Conservation (phyloP, 2,888 invertebrate genomes). For the Uropetala carovei region DNA sequence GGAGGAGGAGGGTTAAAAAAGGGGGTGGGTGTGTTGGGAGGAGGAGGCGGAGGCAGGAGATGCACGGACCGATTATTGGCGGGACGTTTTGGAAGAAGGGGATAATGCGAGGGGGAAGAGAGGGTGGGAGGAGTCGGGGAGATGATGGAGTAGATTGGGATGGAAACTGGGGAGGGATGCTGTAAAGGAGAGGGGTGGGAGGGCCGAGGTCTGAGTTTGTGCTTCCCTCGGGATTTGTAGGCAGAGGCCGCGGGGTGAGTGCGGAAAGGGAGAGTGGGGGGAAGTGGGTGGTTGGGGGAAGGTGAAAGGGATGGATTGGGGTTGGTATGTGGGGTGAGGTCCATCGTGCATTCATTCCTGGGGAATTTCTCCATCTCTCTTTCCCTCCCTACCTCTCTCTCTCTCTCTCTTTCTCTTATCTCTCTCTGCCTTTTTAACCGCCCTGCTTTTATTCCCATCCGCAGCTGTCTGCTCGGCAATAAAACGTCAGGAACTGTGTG, state of each 20-base stretch:
- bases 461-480: neutral
- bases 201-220: neutral
- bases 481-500: conserved; percentile 1
- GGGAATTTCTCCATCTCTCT: neutral
- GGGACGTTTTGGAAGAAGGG: conserved; percentile 51
- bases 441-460: neutral
- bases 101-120: conserved; percentile 5
- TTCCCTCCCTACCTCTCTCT: neutral
- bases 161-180: neutral
- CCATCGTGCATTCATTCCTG: neutral
- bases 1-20: neutral
- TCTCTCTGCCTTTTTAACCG: neutral
- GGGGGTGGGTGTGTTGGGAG: neutral
- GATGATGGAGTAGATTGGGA: conserved; percentile 40
- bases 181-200: neutral
- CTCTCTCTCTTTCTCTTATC: neutral
- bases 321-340: neutral
- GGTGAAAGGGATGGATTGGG: conserved; percentile 24
- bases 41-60: conserved; percentile 39
- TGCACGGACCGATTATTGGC: conserved; percentile 55
- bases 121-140: conserved; percentile 15
- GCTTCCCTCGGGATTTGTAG: conserved; percentile 40
- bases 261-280: neutral
- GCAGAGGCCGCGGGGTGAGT: conserved; percentile 47
- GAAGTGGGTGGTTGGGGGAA: neutral